Evolutionary conservation across 2,113 vertebrate species (phyloP).

Genomic region (Hippopotamus amphibius): DNA sequence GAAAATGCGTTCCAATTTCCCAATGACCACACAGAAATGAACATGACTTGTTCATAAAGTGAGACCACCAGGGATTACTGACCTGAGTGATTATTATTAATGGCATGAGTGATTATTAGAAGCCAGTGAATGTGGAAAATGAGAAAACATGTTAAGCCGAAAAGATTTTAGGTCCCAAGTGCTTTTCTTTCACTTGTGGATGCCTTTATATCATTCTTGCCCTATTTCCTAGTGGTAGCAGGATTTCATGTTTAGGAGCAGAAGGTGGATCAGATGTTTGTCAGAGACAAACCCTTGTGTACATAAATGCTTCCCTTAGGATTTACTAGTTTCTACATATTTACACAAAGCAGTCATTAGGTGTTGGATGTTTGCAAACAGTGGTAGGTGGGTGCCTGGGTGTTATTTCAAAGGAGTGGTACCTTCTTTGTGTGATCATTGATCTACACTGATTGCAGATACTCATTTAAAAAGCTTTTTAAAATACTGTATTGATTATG

Average conservation of each 20-base stretch:
- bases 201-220: background rate
- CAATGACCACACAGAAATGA: background rate
- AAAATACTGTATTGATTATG: background rate
- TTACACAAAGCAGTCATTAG: background rate
- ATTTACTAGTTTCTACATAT: background rate
- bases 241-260: conserved; percentile 32
- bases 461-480: background rate
- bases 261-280: background rate
- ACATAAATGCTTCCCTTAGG: background rate
- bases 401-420: conserved; percentile 30
- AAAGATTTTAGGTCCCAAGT: background rate
- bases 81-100: background rate
- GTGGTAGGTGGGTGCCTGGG: background rate
- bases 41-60: background rate
- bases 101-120: background rate
- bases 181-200: conserved; percentile 3
- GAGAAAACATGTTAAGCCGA: background rate
- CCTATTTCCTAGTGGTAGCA: background rate
- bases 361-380: conserved; percentile 18
- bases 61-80: background rate
- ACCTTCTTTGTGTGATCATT: background rate
- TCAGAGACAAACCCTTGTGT: background rate
- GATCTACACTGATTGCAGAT: background rate
- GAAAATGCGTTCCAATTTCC: background rate
- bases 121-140: background rate